Percentiles rank a stretch among this genome's conserved stretches.
Evolutionary conservation across 2,797 vertebrate genomes (phyloP).

Genomic region (Sebastes oblongus): DNA sequence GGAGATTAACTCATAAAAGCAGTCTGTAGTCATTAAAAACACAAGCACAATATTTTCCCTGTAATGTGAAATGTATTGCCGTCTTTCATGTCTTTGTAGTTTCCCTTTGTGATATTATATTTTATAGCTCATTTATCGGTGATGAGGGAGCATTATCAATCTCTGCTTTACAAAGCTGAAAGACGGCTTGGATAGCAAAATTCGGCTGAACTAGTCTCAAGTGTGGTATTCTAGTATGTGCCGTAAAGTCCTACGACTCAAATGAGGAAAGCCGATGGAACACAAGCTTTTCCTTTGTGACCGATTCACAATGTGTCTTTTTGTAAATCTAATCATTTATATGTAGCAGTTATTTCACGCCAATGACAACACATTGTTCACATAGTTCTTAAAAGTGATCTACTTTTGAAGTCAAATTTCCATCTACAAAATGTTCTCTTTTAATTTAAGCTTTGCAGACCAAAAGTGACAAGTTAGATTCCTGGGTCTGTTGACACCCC

Average conservation of each 20-base stretch:
- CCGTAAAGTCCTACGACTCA: constrained; percentile 44
- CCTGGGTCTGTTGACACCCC: constrained; percentile 25
- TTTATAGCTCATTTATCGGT: constrained; percentile 57
- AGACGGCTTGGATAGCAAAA: constrained; percentile 18
- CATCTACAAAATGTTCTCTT: constrained; percentile 5
- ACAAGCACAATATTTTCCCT: constrained; percentile 39
- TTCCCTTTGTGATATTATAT: constrained; percentile 53
- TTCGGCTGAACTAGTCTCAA: constrained; percentile 50
- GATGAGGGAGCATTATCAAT: constrained; percentile 52
- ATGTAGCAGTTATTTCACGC: not conserved
- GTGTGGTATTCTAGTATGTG: constrained; percentile 42
- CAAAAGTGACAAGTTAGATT: constrained; percentile 5
- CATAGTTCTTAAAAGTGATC: not conserved
- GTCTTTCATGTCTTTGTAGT: constrained; percentile 43
- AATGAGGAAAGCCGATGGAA: constrained; percentile 38
- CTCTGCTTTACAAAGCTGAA: constrained; percentile 37
- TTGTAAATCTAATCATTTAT: constrained; percentile 25
- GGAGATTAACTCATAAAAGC: constrained; percentile 38
- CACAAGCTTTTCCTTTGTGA: constrained; percentile 24
- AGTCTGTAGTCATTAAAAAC: constrained; percentile 36
- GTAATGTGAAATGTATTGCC: constrained; percentile 35
- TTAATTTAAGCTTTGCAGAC: constrained; percentile 33
- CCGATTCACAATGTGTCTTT: constrained; percentile 18
- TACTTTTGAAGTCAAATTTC: not conserved
- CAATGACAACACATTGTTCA: constrained; percentile 16